phyloP scores from a whole-genome alignment of 2,113 vertebrate genomes.

The Laterallus jamaicensis region DNA sequence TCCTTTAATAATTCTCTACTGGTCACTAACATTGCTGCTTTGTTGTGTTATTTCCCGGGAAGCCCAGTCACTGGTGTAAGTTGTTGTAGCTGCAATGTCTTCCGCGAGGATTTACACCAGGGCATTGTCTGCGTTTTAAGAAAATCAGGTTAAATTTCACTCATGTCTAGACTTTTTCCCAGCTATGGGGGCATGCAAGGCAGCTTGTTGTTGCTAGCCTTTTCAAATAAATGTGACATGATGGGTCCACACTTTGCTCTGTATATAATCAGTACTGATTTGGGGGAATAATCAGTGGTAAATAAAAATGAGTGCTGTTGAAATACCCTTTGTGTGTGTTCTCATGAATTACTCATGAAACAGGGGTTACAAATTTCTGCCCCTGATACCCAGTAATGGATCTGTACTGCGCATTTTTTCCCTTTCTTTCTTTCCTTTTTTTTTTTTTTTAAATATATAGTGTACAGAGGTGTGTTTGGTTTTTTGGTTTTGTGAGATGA shows the following conservation, averaged over 20 bases:
- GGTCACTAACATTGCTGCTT: conserved; percentile 17
- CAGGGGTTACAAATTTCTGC: conserved; percentile 7
- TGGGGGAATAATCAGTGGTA: conserved; percentile 46
- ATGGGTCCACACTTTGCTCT: conserved; percentile 12
- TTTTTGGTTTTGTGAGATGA: neutral
- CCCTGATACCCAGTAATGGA: neutral
- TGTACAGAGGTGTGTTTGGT: fast-evolving
- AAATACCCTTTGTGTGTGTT: conserved; percentile 55
- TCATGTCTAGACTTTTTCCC: neutral
- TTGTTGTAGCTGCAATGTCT: neutral
- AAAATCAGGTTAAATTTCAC: conserved; percentile 26
- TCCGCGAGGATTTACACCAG: conserved; percentile 45
- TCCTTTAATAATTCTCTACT: conserved; percentile 50
- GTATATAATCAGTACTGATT: conserved; percentile 44
- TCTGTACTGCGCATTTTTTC: neutral
- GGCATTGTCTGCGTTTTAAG: neutral
- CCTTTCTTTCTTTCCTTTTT: neutral
- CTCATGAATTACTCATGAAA: conserved; percentile 60
- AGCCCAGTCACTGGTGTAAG: neutral
- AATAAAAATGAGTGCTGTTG: conserved; percentile 49
- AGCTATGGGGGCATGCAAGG: neutral
- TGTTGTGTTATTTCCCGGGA: conserved; percentile 12
- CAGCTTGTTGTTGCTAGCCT: neutral
- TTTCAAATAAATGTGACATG: conserved; percentile 26
- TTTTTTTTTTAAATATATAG: neutral